Evolutionary conservation across 2,113 vertebrate species (phyloP).

Genomic region (Mustelus asterias): DNA sequence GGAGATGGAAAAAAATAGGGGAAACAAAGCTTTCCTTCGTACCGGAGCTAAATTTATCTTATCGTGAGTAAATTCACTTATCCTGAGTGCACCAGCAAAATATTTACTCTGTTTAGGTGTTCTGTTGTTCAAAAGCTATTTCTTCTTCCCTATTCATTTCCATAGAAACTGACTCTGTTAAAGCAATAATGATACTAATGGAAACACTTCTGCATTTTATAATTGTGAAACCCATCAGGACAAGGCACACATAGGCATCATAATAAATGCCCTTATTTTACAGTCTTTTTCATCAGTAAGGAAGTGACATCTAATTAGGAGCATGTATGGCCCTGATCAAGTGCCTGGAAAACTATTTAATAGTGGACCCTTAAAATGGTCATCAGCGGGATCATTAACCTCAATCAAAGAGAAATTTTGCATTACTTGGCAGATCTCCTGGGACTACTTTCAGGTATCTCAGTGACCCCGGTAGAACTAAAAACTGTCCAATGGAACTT

Average conservation of each 20-base stretch:
- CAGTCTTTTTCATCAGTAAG: not conserved
- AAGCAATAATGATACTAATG: not conserved
- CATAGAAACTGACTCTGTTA: not conserved
- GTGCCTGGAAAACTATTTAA: not conserved
- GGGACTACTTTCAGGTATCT: not conserved
- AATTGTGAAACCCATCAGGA: not conserved
- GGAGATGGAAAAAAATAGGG: not conserved
- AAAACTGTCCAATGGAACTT: not conserved
- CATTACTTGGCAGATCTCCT: not conserved
- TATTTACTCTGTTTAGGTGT: not conserved
- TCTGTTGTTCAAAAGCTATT: slow-evolving; percentile 2
- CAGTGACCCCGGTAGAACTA: too few relatives aligned
- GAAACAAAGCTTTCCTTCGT: not conserved
- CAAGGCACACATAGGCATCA: not conserved
- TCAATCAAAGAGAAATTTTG: not conserved
- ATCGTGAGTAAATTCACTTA: not conserved
- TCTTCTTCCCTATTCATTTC: not conserved
- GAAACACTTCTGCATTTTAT: not conserved
- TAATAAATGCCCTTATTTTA: not conserved
- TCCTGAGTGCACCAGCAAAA: not conserved
- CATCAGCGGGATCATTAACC: not conserved
- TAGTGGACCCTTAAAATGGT: slow-evolving; percentile 16
- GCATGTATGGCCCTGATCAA: not conserved
- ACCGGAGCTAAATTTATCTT: not conserved
- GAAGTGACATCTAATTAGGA: not conserved